Conservation (phyloP, 2,888 invertebrate genomes). For the Mechanitis messenoides region DNA sequence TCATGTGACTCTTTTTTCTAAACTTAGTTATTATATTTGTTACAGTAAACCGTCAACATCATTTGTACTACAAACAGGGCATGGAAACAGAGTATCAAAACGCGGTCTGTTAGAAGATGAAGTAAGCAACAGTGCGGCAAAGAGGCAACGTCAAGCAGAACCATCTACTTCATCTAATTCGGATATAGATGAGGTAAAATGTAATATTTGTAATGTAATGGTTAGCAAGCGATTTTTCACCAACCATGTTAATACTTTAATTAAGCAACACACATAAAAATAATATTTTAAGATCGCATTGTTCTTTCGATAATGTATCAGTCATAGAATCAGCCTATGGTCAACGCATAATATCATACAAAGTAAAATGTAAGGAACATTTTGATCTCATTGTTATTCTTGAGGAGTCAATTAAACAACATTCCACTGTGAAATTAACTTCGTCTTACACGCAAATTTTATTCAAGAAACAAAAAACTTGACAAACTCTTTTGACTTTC, state of each 20-base stretch:
- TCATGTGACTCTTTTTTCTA: too few relatives aligned
- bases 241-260: slow-evolving; percentile 22
- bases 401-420: slow-evolving; percentile 15
- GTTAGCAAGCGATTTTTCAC: slow-evolving; percentile 19
- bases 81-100: too few relatives aligned
- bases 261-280: slow-evolving; percentile 27
- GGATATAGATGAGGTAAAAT: background rate
- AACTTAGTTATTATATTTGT: too few relatives aligned
- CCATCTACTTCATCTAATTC: background rate
- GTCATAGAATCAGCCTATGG: slow-evolving; percentile 24
- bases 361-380: slow-evolving; percentile 12
- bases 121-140: too few relatives aligned
- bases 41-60: too few relatives aligned
- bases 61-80: too few relatives aligned
- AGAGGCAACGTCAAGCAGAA: background rate
- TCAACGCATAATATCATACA: slow-evolving; percentile 17
- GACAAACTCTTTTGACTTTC: slow-evolving; percentile 28
- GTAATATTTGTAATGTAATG: slow-evolving; percentile 16
- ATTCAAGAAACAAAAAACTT: slow-evolving; percentile 27
- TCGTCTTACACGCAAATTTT: slow-evolving; percentile 29
- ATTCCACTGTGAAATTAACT: slow-evolving; percentile 24
- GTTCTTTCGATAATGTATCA: slow-evolving; percentile 21
- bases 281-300: slow-evolving; percentile 19
- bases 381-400: slow-evolving; percentile 7
- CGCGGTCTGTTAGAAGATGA: background rate